Base-by-base conservation (phyloP, 1,140 invertebrate genomes). In the Oncopodura yosiiana region DNA sequence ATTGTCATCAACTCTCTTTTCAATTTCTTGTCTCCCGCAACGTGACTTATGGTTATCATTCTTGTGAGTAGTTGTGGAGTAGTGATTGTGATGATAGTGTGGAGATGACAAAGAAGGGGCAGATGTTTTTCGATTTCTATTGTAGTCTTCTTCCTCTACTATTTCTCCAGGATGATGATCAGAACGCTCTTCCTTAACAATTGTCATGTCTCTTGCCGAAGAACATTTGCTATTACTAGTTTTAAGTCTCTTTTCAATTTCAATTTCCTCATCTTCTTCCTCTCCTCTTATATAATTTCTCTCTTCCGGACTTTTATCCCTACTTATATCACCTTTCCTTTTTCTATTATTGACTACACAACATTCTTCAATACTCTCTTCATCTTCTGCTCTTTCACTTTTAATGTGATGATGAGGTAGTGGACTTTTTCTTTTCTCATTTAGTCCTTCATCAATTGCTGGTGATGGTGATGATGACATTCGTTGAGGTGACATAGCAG, bases 221-320 rank as follows among this genome's bases (percentile, higher is more conserved):
- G n/a, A n/a, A n/a, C 38, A 11, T 41, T 5, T 37, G 30, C 12
- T 36, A 26, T 18, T 51, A 14, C 24, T 37, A 24, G 23, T 46
- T 27, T 54, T 29, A 23, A 18, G 18, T 24, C 37, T 16, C 36
- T 39, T 36, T 34, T 39, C 16, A 39, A 39, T 16, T 29, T 43
- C 32, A 53, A 43, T 43, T 12, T 56, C 46, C n/a, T 19, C 37
- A 11, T 29, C 38, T 2, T 56, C 53, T 16, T 43, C 45, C 27
- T 19, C 30, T 9, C 8, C 19, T n/a, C n/a, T n/a, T n/a, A n/a
- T n/a, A n/a, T n/a, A n/a, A n/a, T n/a, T n/a, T n/a, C n/a, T n/a
- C n/a, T n/a, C n/a, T n/a, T n/a, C n/a, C n/a, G n/a, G n/a, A n/a
- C n/a, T 29, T 21, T 30, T 19, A 16, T 34, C 5, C 14, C 34